These are phyloP conservation scores for Microtus pennsylvanicus DNA, from an alignment of 2,113 vertebrate genomes.

Conservation along the genomic window DNA sequence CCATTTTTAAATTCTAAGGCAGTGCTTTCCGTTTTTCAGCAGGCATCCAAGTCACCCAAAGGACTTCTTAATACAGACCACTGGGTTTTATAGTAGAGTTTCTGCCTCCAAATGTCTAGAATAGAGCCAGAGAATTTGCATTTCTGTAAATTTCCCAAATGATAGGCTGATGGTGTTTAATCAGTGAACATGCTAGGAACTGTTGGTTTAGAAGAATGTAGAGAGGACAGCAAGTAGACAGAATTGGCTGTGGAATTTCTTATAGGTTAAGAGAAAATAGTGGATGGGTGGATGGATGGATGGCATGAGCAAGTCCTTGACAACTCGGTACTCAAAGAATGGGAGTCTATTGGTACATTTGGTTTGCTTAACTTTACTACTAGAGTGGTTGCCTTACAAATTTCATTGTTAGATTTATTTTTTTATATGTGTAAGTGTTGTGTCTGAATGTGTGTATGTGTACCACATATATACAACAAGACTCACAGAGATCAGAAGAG, in stretches of 20 bases:
- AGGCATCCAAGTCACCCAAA: neutral
- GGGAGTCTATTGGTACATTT: conserved; percentile 31
- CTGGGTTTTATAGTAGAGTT: neutral
- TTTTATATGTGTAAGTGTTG: neutral
- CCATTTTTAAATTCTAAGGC: neutral
- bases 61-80: neutral
- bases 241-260: neutral
- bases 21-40: neutral
- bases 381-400: neutral
- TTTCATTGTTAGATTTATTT: neutral
- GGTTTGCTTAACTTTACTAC: neutral
- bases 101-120: neutral
- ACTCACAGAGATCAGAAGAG: neutral
- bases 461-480: neutral
- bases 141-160: conserved; percentile 14
- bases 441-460: neutral
- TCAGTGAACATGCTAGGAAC: neutral
- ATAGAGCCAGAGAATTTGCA: conserved; percentile 10
- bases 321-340: conserved; percentile 28
- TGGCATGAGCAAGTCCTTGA: conserved; percentile 3
- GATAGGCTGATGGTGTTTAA: neutral
- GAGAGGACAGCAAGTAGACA: neutral
- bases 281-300: neutral
- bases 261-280: neutral
- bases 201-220: neutral